Conservation (phyloP, 2,113 vertebrate species). For the Physeter macrocephalus region DNA sequence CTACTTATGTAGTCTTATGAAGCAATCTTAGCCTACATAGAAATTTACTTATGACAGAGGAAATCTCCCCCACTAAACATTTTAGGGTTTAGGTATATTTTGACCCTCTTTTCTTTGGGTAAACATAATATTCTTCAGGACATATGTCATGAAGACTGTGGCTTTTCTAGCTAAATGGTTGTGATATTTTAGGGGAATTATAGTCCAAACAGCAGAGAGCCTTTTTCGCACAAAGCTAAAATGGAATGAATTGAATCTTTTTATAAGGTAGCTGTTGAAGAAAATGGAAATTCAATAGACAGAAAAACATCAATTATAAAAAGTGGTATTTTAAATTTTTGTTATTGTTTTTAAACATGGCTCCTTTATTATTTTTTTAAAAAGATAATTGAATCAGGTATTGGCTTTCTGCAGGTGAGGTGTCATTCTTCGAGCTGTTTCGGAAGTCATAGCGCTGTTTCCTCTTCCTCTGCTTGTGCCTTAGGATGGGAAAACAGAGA, state of each 20-base stretch:
- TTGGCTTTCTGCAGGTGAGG: not conserved
- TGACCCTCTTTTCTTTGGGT: not conserved
- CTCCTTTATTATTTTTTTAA: not conserved
- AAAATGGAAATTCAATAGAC: not conserved
- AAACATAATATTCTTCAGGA: not conserved
- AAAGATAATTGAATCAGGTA: not conserved
- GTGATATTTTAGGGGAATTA: not conserved
- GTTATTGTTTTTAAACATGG: not conserved
- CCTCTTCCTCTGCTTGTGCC: not conserved
- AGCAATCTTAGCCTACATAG: not conserved
- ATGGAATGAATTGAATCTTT: not conserved
- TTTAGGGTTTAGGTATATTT: not conserved
- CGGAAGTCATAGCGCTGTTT: not conserved
- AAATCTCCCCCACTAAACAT: not conserved
- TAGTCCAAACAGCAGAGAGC: not conserved
- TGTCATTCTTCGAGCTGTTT: not conserved
- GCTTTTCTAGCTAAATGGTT: not conserved
- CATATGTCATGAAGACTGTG: not conserved
- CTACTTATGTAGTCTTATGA: not conserved
- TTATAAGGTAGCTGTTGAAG: not conserved
- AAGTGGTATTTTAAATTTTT: not conserved
- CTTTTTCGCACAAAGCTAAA: not conserved
- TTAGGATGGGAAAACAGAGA: not conserved
- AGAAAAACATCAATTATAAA: not conserved
- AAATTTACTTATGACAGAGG: not conserved